phyloP scores from a whole-genome alignment of 2,113 vertebrate species.

The Lampris incognitus region DNA sequence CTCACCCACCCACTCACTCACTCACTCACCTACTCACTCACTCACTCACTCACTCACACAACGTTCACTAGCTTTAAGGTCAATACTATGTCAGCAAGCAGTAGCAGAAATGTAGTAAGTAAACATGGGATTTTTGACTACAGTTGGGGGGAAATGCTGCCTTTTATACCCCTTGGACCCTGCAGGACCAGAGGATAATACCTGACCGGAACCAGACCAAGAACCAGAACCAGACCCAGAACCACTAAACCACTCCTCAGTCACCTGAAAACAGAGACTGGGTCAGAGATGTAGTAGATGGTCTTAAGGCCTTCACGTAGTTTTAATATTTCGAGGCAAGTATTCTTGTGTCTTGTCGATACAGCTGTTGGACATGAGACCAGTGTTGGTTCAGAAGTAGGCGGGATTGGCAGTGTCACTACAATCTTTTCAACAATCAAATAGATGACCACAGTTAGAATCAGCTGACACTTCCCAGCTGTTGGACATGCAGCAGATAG shows the following conservation, averaged over 20 bases:
- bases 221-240: slow-evolving; percentile 53
- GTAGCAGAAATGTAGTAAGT: slow-evolving; percentile 20
- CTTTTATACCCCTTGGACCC: slow-evolving; percentile 64
- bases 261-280: slow-evolving; percentile 72
- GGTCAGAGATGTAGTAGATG: slow-evolving; percentile 17
- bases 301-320: too few species aligned
- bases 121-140: slow-evolving; percentile 51
- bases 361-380: too few species aligned
- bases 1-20: slow-evolving; percentile 1
- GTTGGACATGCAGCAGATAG: too few species aligned
- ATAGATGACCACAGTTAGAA: too few species aligned
- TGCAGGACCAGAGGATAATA: slow-evolving; percentile 60
- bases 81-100: background rate
- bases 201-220: slow-evolving; percentile 68
- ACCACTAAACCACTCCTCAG: slow-evolving; percentile 77
- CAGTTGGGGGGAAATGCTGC: slow-evolving; percentile 67
- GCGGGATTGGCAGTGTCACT: too few species aligned
- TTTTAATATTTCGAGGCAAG: too few species aligned
- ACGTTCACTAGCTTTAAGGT: background rate
- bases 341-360: too few species aligned
- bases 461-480: too few species aligned
- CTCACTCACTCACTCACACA: background rate
- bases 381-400: too few species aligned
- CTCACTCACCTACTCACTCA: slow-evolving; percentile 28
- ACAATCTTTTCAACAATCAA: too few species aligned